phyloP scores from a whole-genome alignment of 2,797 vertebrate genomes.

The Babyrousa celebensis region DNA sequence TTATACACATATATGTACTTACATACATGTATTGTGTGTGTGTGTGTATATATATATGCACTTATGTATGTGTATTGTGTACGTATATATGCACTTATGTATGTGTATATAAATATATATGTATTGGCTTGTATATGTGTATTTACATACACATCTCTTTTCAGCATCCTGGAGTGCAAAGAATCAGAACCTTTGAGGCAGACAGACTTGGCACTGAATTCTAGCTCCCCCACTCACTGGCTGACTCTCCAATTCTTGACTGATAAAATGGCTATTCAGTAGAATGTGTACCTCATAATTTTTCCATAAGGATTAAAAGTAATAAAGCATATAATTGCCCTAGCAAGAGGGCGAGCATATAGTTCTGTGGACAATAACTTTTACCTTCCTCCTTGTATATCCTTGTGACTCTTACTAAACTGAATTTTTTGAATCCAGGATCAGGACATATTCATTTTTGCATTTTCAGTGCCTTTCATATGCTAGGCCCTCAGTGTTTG shows the following conservation, averaged over 20 bases:
- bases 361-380: background rate
- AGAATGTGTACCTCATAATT: background rate
- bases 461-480: background rate
- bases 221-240: background rate
- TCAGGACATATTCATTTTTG: background rate
- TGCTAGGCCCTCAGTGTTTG: background rate
- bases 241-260: background rate
- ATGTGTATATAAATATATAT: background rate
- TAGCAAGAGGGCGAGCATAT: background rate
- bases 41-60: background rate
- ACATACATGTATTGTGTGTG: too few relatives aligned
- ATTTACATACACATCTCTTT: background rate
- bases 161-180: background rate
- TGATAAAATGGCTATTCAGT: background rate
- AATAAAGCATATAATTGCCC: background rate
- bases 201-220: background rate
- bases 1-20: background rate
- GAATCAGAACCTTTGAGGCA: background rate
- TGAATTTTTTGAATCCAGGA: background rate
- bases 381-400: background rate
- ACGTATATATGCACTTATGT: background rate
- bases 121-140: background rate
- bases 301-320: conserved; percentile 31
- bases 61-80: background rate
- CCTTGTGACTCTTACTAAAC: background rate